Conservation (phyloP, 1,140 invertebrate species). For the Nymphalis io region DNA sequence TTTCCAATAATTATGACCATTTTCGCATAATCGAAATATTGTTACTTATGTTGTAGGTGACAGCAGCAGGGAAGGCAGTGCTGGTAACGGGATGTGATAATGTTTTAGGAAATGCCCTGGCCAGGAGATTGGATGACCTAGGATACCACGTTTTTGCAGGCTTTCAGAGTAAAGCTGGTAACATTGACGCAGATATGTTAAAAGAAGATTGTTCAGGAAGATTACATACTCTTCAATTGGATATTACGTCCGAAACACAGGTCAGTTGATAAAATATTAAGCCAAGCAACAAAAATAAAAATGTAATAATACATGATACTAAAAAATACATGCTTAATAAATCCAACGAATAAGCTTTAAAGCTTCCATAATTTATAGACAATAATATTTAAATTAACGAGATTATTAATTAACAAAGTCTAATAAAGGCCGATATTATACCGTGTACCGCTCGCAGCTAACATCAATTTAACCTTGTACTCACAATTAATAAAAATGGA, state of each 20-base stretch:
- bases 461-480: slow-evolving; percentile 35
- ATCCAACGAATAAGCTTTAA: slow-evolving; percentile 1
- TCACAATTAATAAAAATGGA: slow-evolving; percentile 18
- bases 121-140: slow-evolving; percentile 88
- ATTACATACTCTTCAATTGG: slow-evolving; percentile 87
- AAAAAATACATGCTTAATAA: slow-evolving; percentile 2
- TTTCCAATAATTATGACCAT: too few relatives aligned
- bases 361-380: slow-evolving; percentile 24
- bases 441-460: slow-evolving; percentile 50
- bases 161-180: slow-evolving; percentile 84
- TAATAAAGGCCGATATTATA: slow-evolving; percentile 27
- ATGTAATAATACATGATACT: too few relatives aligned
- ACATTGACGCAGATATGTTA: slow-evolving; percentile 86
- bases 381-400: slow-evolving; percentile 23
- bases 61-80: slow-evolving; percentile 88
- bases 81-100: slow-evolving; percentile 93
- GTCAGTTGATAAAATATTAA: slow-evolving; percentile 58
- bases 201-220: slow-evolving; percentile 88
- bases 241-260: slow-evolving; percentile 87
- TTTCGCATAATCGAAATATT: neutral
- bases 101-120: slow-evolving; percentile 87
- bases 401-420: slow-evolving; percentile 20
- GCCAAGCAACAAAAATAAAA: too few relatives aligned
- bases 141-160: slow-evolving; percentile 92
- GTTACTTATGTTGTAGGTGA: slow-evolving; percentile 82